Evolutionary conservation across 1,140 invertebrate genomes (phyloP), one percentile per base, ranked within the genome.

Genomic region (Oedothorax gibbosus): DNA sequence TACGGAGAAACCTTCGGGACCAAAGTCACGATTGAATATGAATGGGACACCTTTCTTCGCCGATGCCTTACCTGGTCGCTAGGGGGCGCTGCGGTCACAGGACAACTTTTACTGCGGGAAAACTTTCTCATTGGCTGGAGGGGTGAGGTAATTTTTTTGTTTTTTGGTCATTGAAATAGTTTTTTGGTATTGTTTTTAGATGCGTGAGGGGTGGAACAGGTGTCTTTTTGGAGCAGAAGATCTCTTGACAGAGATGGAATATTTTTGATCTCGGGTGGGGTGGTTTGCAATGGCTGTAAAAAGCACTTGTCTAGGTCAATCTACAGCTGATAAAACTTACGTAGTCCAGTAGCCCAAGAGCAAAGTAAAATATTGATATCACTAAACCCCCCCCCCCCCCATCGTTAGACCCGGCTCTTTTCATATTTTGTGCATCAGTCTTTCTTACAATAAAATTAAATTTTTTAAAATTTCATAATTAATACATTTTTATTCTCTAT

Each of bases 201-300:
- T 51, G 15, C 21, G 15, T 72, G 12, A 50, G 60, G 35, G 35
- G 49, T 18, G 54, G 71, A 81, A 81, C 78, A 81, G 78, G 78
- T 81, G 78, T 71, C 78, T 53, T 81, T 81, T 81, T 81, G 60
- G 57, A 81, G 78, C 14, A 51, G 56, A 66, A 60, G 68, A 50
- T 53, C 60, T 56, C n/a, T 57, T 12, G 69, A 11, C 53, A 57
- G 60, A 35, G 35, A 35, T 35, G 35, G 35, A 35, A 35, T 35
- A 35, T 1, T 35, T 35, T 35, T 35, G 35, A 35, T 35, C 35
- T 35, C 35, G 35, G 35, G 35, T 35, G 35, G 35, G 35, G 5
- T 35, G 35, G 35, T 35, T 35, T 35, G 35, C 2, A 2, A 35
- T 35, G 35, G 35, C 35, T 35, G 35, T 35, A 35, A 35, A 5